Evolutionary conservation across 2,888 invertebrate genomes (phyloP).

Genomic region (Phymatocera aterrima): DNA sequence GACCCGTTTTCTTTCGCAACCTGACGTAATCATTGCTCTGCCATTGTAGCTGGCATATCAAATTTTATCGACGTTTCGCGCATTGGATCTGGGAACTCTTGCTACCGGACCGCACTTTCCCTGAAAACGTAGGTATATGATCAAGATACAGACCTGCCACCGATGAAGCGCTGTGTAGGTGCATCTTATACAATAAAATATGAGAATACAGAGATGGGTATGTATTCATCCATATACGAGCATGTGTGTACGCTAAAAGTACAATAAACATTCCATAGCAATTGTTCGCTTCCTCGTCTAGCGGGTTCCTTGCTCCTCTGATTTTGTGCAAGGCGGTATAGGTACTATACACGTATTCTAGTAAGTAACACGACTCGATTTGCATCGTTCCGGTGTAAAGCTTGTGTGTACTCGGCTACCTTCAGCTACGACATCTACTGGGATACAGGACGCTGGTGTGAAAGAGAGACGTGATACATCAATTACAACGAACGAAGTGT

Average conservation of each 20-base stretch:
- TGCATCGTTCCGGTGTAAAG: neutral
- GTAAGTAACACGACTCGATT: constrained; percentile 8
- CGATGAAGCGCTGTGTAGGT: neutral
- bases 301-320: constrained; percentile 21
- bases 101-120: constrained; percentile 11
- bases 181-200: neutral
- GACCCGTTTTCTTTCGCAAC: no score
- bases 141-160: neutral
- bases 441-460: no score
- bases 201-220: neutral
- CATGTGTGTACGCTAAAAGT: neutral
- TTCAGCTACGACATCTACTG: no score
- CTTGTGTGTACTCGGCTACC: neutral
- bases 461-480: no score
- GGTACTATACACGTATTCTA: no score
- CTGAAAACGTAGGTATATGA: neutral
- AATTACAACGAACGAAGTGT: no score
- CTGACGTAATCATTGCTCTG: no score
- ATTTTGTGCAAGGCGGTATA: constrained; percentile 7
- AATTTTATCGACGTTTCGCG: neutral
- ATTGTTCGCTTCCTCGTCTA: constrained; percentile 20
- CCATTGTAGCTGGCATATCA: no score
- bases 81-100: neutral
- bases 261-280: constrained; percentile 32
- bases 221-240: neutral